A percentile compares a stretch with the other conserved stretches of the same genome.
These are phyloP conservation scores for Lycaena phlaeas DNA, from an alignment of 2,888 invertebrate genomes.

Conservation along the genomic window DNA sequence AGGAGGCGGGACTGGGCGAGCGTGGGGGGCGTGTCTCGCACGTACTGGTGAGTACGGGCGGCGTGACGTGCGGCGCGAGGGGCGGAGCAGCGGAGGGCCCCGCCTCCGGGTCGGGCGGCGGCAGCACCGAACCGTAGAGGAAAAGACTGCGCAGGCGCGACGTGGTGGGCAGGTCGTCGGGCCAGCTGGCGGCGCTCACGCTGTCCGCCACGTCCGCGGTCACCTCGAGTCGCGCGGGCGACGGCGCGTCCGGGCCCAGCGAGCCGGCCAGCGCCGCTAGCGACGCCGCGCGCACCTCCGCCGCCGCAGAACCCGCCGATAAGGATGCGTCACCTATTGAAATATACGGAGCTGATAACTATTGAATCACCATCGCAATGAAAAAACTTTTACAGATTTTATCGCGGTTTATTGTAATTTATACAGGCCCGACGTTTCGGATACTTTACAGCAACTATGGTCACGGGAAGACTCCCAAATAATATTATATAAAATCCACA, in stretches of 20 bases:
- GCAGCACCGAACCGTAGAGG: slow-evolving; percentile 51
- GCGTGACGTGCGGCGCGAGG: slow-evolving; percentile 12
- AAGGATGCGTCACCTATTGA: slow-evolving; percentile 55
- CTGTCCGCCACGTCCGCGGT: slow-evolving; percentile 42
- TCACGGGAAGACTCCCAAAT: too few species aligned
- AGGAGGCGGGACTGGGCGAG: slow-evolving; percentile 19
- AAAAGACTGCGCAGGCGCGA: slow-evolving; percentile 43
- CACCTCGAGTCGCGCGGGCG: slow-evolving; percentile 37
- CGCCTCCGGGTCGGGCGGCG: slow-evolving; percentile 44
- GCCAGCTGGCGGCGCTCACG: slow-evolving; percentile 43
- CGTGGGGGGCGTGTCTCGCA: too few species aligned
- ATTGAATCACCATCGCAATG: too few species aligned
- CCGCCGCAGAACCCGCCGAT: slow-evolving; percentile 50
- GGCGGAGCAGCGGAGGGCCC: slow-evolving; percentile 20
- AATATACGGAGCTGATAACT: neutral
- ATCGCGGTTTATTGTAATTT: too few species aligned
- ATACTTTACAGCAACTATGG: too few species aligned
- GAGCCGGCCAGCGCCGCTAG: slow-evolving; percentile 61
- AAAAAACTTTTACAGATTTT: too few species aligned
- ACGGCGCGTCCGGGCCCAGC: slow-evolving; percentile 40
- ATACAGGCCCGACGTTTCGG: too few species aligned
- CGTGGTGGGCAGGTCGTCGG: slow-evolving; percentile 44
- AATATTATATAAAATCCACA: too few species aligned
- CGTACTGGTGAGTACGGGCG: slow-evolving; percentile 3
- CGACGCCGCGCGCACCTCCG: slow-evolving; percentile 50